A percentile compares a stretch with the other conserved stretches of the same genome.
Evolutionary conservation across 2,888 invertebrate genomes (phyloP).

Genomic region (Eupithecia pulchellata): DNA sequence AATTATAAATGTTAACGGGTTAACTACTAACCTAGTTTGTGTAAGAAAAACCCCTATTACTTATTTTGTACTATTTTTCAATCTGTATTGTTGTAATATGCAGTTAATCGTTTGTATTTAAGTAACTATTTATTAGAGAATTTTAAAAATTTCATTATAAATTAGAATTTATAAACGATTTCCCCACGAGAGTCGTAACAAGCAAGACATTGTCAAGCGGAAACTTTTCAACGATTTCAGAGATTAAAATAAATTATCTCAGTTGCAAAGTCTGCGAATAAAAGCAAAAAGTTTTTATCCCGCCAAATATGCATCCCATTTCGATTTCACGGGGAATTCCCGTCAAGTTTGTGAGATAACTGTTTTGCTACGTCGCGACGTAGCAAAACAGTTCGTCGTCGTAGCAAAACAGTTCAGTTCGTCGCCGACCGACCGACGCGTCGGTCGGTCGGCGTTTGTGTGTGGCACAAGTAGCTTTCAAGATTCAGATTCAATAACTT

Average conservation of each 20-base stretch:
- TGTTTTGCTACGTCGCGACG: slow-evolving; percentile 36
- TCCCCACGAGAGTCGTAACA: not conserved
- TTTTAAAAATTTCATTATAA: not conserved
- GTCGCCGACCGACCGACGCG: too few relatives aligned
- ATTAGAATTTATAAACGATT: not conserved
- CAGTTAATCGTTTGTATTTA: not conserved
- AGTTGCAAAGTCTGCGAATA: slow-evolving; percentile 13
- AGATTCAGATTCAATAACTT: too few relatives aligned
- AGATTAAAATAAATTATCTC: slow-evolving; percentile 15
- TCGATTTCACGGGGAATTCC: slow-evolving; percentile 32
- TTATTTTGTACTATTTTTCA: not conserved
- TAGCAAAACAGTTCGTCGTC: too few relatives aligned
- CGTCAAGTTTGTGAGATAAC: slow-evolving; percentile 35
- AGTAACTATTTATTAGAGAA: too few relatives aligned
- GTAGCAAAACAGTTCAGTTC: too few relatives aligned
- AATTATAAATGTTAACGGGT: too few relatives aligned
- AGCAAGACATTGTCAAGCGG: not conserved
- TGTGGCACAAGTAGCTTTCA: slow-evolving; percentile 5
- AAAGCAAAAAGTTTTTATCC: slow-evolving; percentile 20
- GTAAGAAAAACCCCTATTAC: too few relatives aligned
- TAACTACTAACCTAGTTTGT: too few relatives aligned
- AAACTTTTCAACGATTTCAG: not conserved
- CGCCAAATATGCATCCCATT: slow-evolving; percentile 35
- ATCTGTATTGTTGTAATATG: not conserved
- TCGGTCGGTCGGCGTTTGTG: not conserved